Conservation (phyloP, 2,113 vertebrate genomes). For the Spea bombifrons region DNA sequence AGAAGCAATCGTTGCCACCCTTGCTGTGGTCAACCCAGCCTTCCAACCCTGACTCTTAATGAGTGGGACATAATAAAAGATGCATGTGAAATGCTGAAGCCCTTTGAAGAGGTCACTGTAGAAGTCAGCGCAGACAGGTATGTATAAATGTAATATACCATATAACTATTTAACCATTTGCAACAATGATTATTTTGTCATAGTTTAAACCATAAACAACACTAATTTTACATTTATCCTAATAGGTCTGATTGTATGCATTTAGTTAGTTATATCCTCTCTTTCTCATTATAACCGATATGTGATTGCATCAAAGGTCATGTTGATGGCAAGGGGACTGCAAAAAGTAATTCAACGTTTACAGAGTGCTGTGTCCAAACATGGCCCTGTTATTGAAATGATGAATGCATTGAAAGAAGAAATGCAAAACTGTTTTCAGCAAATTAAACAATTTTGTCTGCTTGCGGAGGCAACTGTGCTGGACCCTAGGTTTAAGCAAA, state of each 20-base stretch:
- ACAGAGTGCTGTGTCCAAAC: neutral
- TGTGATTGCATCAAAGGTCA: neutral
- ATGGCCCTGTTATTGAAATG: neutral
- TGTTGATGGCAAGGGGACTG: neutral
- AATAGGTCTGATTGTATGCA: neutral
- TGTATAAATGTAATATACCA: neutral
- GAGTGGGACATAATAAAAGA: neutral
- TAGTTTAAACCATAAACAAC: too few relatives aligned
- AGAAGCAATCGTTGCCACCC: too few relatives aligned
- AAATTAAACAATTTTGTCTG: neutral
- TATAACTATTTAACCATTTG: too few relatives aligned
- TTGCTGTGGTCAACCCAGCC: too few relatives aligned
- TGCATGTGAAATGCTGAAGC: neutral
- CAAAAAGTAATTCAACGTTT: neutral
- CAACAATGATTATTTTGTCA: too few relatives aligned
- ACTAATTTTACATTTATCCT: too few relatives aligned
- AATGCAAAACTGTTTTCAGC: neutral
- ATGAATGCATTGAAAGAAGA: neutral
- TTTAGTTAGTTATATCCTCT: too few relatives aligned
- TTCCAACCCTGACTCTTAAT: too few relatives aligned
- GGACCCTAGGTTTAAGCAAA: neutral
- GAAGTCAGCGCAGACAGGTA: slow-evolving; percentile 1
- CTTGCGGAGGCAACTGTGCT: too few relatives aligned
- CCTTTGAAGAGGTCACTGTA: slow-evolving; percentile 7
- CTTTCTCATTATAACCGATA: too few relatives aligned